phyloP scores from a whole-genome alignment of 2,113 vertebrate species.

The Bungarus multicinctus region DNA sequence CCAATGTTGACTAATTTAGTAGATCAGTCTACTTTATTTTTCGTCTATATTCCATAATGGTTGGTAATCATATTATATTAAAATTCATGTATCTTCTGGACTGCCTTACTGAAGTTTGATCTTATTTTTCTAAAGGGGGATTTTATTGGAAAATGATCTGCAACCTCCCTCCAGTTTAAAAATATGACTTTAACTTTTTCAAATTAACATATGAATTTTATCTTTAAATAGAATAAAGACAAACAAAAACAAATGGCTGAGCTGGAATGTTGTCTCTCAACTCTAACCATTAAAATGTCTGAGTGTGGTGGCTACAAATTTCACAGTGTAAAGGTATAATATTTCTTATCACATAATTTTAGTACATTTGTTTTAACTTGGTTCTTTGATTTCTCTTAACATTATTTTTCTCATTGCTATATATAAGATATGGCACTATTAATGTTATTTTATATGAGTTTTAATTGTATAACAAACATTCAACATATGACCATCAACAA shows the following conservation, averaged over 20 bases:
- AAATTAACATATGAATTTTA: constrained; percentile 3
- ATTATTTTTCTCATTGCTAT: constrained; percentile 13
- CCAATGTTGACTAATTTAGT: background rate
- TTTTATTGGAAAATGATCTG: background rate
- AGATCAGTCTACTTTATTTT: background rate
- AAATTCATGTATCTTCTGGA: background rate
- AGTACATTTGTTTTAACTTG: background rate
- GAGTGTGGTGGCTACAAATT: constrained; percentile 74
- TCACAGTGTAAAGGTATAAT: constrained; percentile 79
- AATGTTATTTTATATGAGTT: background rate
- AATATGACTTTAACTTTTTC: background rate
- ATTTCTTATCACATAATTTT: background rate
- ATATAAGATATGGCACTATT: background rate
- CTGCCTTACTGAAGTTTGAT: background rate
- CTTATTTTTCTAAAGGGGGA: background rate
- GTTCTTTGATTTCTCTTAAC: background rate
- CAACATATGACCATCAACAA: background rate
- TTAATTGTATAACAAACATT: background rate
- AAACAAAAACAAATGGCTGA: constrained; percentile 75
- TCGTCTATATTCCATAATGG: background rate
- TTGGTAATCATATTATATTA: background rate
- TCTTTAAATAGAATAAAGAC: constrained; percentile 76
- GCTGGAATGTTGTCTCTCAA: constrained; percentile 78
- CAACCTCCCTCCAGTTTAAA: background rate
- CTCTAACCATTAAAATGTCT: constrained; percentile 61